These are phyloP conservation scores for Xanthostigma xanthostigma DNA, from an alignment of 2,888 invertebrate species.

Conservation along the genomic window DNA sequence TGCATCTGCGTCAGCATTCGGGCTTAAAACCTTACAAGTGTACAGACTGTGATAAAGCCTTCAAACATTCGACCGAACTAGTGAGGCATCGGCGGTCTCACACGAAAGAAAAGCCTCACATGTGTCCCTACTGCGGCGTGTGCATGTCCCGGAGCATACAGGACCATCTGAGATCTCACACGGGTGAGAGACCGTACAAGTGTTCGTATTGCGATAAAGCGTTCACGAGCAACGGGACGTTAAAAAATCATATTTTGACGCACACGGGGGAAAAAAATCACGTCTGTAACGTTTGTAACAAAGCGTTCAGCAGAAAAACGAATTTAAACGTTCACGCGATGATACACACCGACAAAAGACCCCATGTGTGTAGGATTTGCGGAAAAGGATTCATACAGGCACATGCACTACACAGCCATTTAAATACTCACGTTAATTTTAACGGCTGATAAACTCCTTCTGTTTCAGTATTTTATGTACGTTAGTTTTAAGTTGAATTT, in stretches of 20 bases:
- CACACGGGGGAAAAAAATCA: constrained; percentile 7
- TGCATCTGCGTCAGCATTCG: constrained; percentile 15
- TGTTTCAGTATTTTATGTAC: too few relatives aligned
- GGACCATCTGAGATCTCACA: constrained; percentile 1
- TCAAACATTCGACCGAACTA: constrained; percentile 15
- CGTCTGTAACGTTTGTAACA: constrained; percentile 7
- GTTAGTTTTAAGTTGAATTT: too few relatives aligned
- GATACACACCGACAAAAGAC: constrained; percentile 8
- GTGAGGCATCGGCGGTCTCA: constrained; percentile 16
- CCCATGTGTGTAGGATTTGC: constrained; percentile 7
- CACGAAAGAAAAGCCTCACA: constrained; percentile 11
- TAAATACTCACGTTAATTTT: constrained; percentile 3
- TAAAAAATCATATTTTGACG: constrained; percentile 5
- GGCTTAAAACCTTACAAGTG: constrained; percentile 17
- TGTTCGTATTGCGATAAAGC: constrained; percentile 6
- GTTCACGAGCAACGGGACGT: not conserved
- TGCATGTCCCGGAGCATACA: constrained; percentile 11
- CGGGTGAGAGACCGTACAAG: constrained; percentile 6
- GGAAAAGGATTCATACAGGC: constrained; percentile 8
- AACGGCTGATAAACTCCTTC: too few relatives aligned
- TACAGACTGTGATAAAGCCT: constrained; percentile 13
- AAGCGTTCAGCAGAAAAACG: constrained; percentile 8
- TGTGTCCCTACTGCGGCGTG: constrained; percentile 16
- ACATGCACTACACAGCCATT: constrained; percentile 6
- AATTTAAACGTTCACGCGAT: constrained; percentile 7